Percentiles rank a stretch among this genome's conserved stretches.
These are phyloP conservation scores for Dryococelus australis DNA, from an alignment of 2,888 invertebrate species.

Conservation along the genomic window DNA sequence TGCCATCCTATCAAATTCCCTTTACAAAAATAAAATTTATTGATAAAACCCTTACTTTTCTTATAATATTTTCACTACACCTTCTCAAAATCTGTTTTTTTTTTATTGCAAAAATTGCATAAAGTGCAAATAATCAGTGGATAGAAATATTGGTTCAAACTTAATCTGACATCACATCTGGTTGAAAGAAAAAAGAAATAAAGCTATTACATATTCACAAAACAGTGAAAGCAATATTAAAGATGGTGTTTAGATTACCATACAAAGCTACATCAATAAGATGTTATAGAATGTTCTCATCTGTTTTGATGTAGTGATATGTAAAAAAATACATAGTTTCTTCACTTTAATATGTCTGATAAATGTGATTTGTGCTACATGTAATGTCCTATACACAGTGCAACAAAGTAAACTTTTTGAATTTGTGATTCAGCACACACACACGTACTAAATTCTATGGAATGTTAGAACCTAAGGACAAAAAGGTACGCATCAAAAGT, in stretches of 20 bases:
- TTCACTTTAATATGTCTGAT: neutral
- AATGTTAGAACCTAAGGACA: neutral
- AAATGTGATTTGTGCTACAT: neutral
- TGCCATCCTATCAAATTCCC: no score
- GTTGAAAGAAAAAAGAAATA: neutral
- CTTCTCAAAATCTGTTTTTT: no score
- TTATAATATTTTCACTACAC: no score
- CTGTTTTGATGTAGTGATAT: neutral
- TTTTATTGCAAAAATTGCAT: no score
- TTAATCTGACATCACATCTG: neutral
- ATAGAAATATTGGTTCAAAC: neutral
- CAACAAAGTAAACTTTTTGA: neutral
- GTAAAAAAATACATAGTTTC: neutral
- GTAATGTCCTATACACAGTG: neutral
- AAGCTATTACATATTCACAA: no score
- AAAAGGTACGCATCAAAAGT: constrained; percentile 37
- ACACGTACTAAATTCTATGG: neutral
- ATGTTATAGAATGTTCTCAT: neutral
- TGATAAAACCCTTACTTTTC: no score
- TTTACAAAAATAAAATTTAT: no score
- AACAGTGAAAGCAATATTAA: no score
- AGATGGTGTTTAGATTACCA: neutral
- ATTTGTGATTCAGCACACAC: constrained; percentile 9
- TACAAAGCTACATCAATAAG: neutral
- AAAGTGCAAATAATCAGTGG: no score